Evolutionary conservation across 2,113 vertebrate genomes (phyloP).

Genomic region (Equus przewalskii): DNA sequence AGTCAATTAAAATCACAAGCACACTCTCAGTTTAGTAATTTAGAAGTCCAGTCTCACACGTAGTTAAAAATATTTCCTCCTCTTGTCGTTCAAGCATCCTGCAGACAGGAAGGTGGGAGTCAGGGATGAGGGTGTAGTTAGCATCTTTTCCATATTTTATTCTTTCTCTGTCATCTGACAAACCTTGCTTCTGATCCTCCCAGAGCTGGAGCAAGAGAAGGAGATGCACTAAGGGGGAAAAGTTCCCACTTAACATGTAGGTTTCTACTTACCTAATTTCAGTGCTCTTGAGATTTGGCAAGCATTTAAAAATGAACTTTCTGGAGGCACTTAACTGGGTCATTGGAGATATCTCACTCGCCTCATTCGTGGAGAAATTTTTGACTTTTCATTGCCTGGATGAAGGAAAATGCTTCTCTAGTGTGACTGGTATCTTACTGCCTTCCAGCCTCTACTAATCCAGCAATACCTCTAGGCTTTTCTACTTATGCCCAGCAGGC

Average conservation of each 20-base stretch:
- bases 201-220: background rate
- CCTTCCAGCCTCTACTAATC: background rate
- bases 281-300: background rate
- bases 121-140: background rate
- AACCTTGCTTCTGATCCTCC: background rate
- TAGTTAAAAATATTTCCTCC: background rate
- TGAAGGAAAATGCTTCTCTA: background rate
- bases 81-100: background rate
- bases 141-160: background rate
- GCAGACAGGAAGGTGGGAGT: background rate
- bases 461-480: background rate
- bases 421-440: background rate
- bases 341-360: background rate
- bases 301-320: slow-evolving; percentile 1
- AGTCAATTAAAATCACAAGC: background rate
- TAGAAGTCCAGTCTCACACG: background rate
- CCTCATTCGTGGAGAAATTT: background rate
- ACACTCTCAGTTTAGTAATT: background rate
- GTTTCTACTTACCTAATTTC: background rate
- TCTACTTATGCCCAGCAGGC: background rate
- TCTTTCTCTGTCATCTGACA: background rate
- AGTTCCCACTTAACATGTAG: background rate
- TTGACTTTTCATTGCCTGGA: background rate
- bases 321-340: background rate
- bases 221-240: background rate